These are phyloP conservation scores for Apotomis capreana DNA, from an alignment of 2,888 invertebrate species.

Conservation along the genomic window DNA sequence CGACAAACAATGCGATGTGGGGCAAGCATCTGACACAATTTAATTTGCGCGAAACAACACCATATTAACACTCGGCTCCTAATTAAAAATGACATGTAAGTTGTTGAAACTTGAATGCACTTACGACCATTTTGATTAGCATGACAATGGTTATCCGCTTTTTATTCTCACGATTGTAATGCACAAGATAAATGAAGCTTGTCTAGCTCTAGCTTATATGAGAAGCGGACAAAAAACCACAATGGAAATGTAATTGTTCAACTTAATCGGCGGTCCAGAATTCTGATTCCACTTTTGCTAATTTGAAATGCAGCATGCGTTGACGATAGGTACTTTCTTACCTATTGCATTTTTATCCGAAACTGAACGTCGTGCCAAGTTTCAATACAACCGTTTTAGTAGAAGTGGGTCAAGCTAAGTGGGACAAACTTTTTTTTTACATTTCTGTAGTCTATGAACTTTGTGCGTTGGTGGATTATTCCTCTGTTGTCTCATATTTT, in stretches of 20 bases:
- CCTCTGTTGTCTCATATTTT: too few species aligned
- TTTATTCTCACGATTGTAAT: slow-evolving; percentile 32
- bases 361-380: too few species aligned
- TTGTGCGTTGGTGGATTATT: too few species aligned
- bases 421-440: background rate
- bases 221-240: slow-evolving; percentile 35
- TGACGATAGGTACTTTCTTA: background rate
- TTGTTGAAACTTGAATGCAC: background rate
- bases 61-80: slow-evolving; percentile 52
- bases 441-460: too few species aligned
- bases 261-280: slow-evolving; percentile 5
- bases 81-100: slow-evolving; percentile 24
- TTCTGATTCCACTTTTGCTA: background rate
- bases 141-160: slow-evolving; percentile 13
- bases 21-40: slow-evolving; percentile 81
- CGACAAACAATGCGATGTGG: slow-evolving; percentile 79
- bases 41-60: slow-evolving; percentile 72
- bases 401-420: background rate
- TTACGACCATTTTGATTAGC: slow-evolving; percentile 19
- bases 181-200: slow-evolving; percentile 34
- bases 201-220: slow-evolving; percentile 34
- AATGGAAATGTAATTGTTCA: slow-evolving; percentile 29
- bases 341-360: too few species aligned
- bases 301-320: background rate
- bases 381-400: background rate